Base-by-base conservation (phyloP, 2,888 invertebrate genomes). In the Temnothorax rugatulus region DNA sequence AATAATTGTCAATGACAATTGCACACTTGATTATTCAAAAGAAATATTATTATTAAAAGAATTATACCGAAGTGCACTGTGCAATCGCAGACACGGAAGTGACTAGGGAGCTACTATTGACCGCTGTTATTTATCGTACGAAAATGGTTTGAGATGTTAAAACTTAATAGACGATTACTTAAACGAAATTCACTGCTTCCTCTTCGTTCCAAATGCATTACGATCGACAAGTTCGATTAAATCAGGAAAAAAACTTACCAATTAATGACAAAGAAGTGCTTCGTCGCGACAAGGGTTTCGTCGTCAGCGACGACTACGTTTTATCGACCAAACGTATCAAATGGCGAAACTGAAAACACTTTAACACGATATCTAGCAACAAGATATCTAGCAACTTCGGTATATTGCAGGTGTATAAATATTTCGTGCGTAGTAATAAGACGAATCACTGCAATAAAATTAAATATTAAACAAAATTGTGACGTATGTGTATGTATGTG, bases 251-350 rank as follows among this genome's bases (percentile, higher is more conserved):
- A 84, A 79, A 88, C 90, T 88, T 86, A 89, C 89, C 87, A 34
- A 57, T 41, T 63, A 61, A 69, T 34, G 34, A 64, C 76, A 75
- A 83, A 71, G 29, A 57, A 83, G 41, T 54, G 54, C 52, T 73
- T 73, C 63, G 63, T 75, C 57, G 82, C 38, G 79, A 85, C 11
- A 47, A 86, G 68, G 63, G 59, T 69, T 64, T 61, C 64, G 89
- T 90, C 73, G 89, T 69, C 71, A 85, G 50, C 59, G 64, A 82
- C 64, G 83, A 86, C 90, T 74, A 34, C 18, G 66, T 18, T 41
- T 21, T 84, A 90, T 90, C 89, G 90, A 90, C 71, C 84, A 84
- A 84, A 84, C 84, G 50, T 69, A 44, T 76, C 69, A 66, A 71
- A 59, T 71, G 13, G 13, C 52, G 44, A 68, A 29, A 8, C 66